These are phyloP conservation scores for Apteryx mantelli DNA, from an alignment of 2,113 vertebrate species.

Conservation along the genomic window DNA sequence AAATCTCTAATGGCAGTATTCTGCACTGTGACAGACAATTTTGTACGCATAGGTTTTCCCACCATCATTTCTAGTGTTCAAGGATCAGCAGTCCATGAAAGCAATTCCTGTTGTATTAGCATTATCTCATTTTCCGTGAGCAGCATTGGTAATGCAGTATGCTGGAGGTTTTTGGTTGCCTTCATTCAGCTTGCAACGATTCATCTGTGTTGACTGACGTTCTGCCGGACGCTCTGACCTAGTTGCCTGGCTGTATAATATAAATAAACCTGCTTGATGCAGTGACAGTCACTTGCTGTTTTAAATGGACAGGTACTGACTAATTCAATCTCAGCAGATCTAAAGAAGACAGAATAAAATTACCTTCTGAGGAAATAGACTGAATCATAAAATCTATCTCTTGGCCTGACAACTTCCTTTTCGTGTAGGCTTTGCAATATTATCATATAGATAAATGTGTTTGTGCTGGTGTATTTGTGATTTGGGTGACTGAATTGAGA, in stretches of 20 bases:
- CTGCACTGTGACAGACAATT: background rate
- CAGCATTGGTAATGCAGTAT: background rate
- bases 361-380: background rate
- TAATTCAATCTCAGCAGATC: background rate
- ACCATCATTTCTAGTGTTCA: background rate
- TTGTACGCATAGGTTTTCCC: background rate
- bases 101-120: background rate
- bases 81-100: background rate
- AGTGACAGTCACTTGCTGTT: background rate
- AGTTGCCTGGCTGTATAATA: background rate
- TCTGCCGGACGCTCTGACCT: background rate
- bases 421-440: background rate
- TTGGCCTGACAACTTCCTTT: background rate
- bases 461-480: background rate
- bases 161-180: background rate
- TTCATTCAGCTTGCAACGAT: conserved; percentile 26
- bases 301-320: background rate
- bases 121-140: conserved; percentile 17
- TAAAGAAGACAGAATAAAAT: background rate
- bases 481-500: background rate
- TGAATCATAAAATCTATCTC: background rate
- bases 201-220: background rate
- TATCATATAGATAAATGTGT: background rate
- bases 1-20: background rate
- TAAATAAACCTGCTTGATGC: background rate